phyloP scores from a whole-genome alignment of 2,888 invertebrate genomes.

The Ditula angustiorana region DNA sequence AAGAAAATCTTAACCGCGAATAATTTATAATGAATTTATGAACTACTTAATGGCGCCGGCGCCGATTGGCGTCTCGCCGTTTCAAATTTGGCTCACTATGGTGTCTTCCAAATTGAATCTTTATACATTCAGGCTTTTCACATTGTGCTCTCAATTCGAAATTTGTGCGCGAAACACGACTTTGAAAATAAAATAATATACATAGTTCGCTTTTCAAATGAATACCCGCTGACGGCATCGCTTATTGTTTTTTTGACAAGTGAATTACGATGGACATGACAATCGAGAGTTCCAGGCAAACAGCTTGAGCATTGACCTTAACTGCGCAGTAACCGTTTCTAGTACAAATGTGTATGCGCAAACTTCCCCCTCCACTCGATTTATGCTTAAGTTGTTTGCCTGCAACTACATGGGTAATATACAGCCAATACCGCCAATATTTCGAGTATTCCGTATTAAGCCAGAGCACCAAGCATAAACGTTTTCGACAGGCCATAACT shows the following conservation, averaged over 20 bases:
- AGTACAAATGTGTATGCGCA: too few species aligned
- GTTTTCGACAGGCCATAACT: too few species aligned
- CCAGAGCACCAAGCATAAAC: too few species aligned
- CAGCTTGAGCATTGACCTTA: not conserved
- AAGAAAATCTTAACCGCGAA: conserved; percentile 39
- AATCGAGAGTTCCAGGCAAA: conserved; percentile 20
- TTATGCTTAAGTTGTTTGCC: too few species aligned
- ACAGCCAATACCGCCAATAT: too few species aligned
- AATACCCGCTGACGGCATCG: conserved; percentile 19
- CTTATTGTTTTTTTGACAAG: not conserved
- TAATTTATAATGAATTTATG: conserved; percentile 38
- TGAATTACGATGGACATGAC: conserved; percentile 11
- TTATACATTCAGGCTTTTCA: conserved; percentile 64
- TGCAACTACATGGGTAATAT: too few species aligned
- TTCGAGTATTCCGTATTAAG: too few species aligned
- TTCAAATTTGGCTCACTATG: conserved; percentile 75
- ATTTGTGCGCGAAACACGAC: conserved; percentile 69
- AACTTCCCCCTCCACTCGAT: too few species aligned
- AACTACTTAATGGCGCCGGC: conserved; percentile 42
- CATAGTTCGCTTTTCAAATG: conserved; percentile 21
- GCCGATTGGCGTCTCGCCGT: conserved; percentile 44
- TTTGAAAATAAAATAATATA: conserved; percentile 41
- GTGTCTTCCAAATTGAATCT: conserved; percentile 79
- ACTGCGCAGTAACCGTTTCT: too few species aligned
- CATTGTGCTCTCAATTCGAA: conserved; percentile 67